Evolutionary conservation across 2,888 invertebrate genomes (phyloP).

Genomic region (Acrobasis repandana): DNA sequence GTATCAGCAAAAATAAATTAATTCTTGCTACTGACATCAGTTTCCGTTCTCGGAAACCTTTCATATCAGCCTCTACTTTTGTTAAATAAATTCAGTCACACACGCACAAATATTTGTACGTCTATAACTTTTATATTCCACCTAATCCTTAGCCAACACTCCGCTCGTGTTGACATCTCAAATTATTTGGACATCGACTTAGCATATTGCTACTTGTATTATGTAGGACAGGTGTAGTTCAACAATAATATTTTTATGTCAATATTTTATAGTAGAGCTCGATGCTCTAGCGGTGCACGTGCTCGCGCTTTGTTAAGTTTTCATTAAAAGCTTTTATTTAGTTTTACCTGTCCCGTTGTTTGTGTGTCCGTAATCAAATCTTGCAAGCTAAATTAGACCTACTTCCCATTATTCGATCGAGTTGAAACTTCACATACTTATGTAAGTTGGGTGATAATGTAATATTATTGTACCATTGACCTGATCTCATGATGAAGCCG

Average conservation of each 20-base stretch:
- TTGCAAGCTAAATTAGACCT: no score
- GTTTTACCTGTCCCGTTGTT: no score
- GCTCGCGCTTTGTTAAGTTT: no score
- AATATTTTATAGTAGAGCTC: not conserved
- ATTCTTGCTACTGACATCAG: not conserved
- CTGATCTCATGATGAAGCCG: no score
- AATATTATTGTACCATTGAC: no score
- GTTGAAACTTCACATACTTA: no score
- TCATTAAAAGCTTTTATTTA: no score
- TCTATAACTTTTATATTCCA: constrained; percentile 9
- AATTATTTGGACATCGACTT: constrained; percentile 21
- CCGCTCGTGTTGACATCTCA: constrained; percentile 13
- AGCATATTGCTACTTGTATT: constrained; percentile 23
- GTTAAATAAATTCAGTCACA: constrained; percentile 16
- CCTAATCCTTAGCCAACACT: constrained; percentile 6
- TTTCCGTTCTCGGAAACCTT: not conserved
- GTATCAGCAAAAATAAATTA: not conserved
- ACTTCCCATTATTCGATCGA: no score
- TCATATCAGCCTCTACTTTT: not conserved
- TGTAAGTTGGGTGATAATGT: no score
- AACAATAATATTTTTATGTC: constrained; percentile 47
- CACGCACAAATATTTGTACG: constrained; percentile 12
- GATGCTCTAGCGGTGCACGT: no score
- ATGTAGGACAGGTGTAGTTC: constrained; percentile 42
- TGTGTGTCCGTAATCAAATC: no score